Conservation (phyloP, 2,888 invertebrate genomes). For the Psococerastis gibbosa region DNA sequence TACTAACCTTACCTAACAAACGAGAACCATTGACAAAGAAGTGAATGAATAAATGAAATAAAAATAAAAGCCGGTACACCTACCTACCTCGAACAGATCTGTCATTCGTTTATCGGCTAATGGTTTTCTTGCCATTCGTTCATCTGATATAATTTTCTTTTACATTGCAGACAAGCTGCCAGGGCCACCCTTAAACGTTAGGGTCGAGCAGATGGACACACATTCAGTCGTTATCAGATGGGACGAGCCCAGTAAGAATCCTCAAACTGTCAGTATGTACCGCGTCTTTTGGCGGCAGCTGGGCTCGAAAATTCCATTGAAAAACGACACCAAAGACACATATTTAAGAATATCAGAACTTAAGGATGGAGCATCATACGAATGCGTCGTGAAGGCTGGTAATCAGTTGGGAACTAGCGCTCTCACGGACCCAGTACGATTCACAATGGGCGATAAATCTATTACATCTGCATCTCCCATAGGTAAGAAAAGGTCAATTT, state of each 20-base stretch:
- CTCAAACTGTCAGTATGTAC: conserved; percentile 63
- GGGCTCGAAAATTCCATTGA: conserved; percentile 38
- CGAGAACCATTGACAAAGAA: no score
- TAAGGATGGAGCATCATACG: conserved; percentile 53
- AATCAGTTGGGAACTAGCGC: conserved; percentile 61
- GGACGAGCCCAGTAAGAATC: conserved; percentile 67
- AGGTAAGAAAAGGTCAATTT: no score
- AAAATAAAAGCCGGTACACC: no score
- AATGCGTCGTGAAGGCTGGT: conserved; percentile 64
- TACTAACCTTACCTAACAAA: no score
- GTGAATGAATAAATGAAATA: no score
- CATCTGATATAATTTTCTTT: neutral
- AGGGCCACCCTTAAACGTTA: conserved; percentile 54
- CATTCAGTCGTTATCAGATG: conserved; percentile 45
- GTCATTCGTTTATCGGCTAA: no score
- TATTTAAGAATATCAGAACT: conserved; percentile 49
- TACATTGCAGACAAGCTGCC: conserved; percentile 38
- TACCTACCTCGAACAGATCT: no score
- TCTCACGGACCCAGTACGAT: conserved; percentile 50
- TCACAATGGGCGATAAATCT: conserved; percentile 55
- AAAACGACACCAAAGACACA: conserved; percentile 53
- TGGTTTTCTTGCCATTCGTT: no score
- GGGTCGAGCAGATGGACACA: conserved; percentile 34
- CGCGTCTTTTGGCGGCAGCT: conserved; percentile 61
- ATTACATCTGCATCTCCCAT: conserved; percentile 41